Percentiles rank a stretch among this genome's conserved stretches.
Conservation (phyloP, 2,888 invertebrate species). For the Pristionchus fissidentatus region DNA sequence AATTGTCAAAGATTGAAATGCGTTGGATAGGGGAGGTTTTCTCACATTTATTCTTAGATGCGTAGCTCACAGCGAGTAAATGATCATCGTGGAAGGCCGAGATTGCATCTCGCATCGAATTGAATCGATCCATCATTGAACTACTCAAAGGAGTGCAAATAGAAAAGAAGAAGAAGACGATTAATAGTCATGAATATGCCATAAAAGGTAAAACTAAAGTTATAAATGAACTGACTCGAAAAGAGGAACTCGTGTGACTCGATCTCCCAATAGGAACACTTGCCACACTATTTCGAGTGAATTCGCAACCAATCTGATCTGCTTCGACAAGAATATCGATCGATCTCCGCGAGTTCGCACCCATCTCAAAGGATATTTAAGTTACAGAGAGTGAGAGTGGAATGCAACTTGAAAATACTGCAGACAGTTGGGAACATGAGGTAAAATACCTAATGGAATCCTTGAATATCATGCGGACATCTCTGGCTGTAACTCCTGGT, state of each 20-base stretch:
- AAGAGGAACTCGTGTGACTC: constrained; percentile 27
- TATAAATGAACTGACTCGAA: not conserved
- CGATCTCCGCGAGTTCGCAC: constrained; percentile 2
- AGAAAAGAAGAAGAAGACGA: no score
- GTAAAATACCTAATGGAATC: constrained; percentile 1
- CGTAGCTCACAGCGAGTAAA: not conserved
- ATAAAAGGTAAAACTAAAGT: not conserved
- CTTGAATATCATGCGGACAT: not conserved
- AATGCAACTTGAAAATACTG: not conserved
- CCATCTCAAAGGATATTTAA: not conserved
- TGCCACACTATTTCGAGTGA: constrained; percentile 43
- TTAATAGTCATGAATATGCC: no score
- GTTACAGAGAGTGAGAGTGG: not conserved
- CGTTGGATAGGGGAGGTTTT: not conserved
- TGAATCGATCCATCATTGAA: not conserved
- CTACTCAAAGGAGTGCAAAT: no score
- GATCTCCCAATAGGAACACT: constrained; percentile 45
- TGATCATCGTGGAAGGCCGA: constrained; percentile 1
- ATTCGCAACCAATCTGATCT: constrained; percentile 20
- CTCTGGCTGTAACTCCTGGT: not conserved
- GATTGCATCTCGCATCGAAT: constrained; percentile 31
- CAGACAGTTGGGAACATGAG: no score
- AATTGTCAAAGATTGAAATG: not conserved
- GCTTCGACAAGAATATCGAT: constrained; percentile 1
- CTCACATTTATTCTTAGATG: not conserved